Conservation (phyloP, 2,888 invertebrate species). For the Caenorhabditis sp. region DNA sequence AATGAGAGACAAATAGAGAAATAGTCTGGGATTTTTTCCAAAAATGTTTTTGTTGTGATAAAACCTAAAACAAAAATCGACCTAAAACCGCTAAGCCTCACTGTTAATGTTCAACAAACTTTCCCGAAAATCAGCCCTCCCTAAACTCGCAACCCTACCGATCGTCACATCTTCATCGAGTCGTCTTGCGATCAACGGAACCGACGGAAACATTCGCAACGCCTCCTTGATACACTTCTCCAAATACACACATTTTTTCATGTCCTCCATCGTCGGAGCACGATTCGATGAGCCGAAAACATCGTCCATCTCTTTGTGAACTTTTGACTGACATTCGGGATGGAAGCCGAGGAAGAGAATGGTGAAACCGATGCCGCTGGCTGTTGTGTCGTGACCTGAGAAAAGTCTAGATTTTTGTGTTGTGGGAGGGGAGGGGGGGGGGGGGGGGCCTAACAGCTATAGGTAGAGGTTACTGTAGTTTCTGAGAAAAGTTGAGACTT, state of each 20-base stretch:
- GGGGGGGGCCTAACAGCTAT: too few relatives aligned
- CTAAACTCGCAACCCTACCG: constrained; percentile 46
- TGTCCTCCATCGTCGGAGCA: constrained; percentile 68
- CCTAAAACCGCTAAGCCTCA: too few relatives aligned
- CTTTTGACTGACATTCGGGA: constrained; percentile 69
- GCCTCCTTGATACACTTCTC: constrained; percentile 69
- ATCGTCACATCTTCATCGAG: constrained; percentile 47
- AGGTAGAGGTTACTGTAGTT: too few relatives aligned
- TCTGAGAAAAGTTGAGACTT: too few relatives aligned
- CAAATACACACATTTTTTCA: constrained; percentile 62
- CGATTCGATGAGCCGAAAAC: constrained; percentile 48
- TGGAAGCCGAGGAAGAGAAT: constrained; percentile 71
- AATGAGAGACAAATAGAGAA: too few relatives aligned
- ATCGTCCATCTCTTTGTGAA: constrained; percentile 51
- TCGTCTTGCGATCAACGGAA: constrained; percentile 46
- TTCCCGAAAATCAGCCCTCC: too few relatives aligned
- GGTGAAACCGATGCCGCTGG: constrained; percentile 72
- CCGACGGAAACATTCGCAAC: constrained; percentile 48
- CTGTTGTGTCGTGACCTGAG: constrained; percentile 72
- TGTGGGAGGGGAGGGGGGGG: too few relatives aligned
- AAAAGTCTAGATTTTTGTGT: too few relatives aligned
- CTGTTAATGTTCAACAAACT: too few relatives aligned
- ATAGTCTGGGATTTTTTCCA: too few relatives aligned
- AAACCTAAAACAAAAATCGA: too few relatives aligned
- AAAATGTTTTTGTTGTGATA: too few relatives aligned